Evolutionary conservation across 2,113 vertebrate genomes (phyloP).

Genomic region (Phyllostomus hastatus): DNA sequence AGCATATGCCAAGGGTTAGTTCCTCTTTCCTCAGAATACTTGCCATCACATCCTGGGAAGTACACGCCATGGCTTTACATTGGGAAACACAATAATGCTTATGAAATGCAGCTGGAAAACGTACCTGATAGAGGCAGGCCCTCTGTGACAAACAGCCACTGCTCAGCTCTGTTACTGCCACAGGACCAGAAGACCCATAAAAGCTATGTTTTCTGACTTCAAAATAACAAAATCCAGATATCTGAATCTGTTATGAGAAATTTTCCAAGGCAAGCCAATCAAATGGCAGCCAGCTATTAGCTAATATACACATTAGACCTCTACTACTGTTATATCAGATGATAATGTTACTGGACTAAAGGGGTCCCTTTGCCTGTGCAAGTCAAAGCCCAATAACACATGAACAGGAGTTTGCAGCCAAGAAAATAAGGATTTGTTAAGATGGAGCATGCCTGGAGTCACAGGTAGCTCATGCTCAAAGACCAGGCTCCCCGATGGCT

Average conservation of each 20-base stretch:
- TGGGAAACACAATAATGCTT: background rate
- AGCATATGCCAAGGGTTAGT: background rate
- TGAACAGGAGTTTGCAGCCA: background rate
- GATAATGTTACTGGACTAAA: background rate
- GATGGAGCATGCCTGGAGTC: background rate
- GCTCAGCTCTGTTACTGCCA: background rate
- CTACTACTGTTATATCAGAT: background rate
- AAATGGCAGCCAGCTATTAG: background rate
- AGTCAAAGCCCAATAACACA: background rate
- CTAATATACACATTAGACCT: background rate
- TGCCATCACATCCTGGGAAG: background rate
- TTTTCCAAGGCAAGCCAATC: background rate
- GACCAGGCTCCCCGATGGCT: background rate
- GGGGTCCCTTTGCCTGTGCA: background rate
- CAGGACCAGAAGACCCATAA: fast-evolving
- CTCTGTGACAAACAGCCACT: background rate
- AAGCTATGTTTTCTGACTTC: background rate
- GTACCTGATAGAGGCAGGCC: background rate
- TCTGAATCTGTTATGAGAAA: background rate
- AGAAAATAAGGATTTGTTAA: background rate
- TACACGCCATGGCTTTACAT: background rate
- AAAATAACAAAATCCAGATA: background rate
- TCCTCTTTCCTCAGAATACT: background rate
- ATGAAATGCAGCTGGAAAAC: background rate
- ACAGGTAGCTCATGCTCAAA: background rate